Evolutionary conservation across 1,140 invertebrate species (phyloP).

Genomic region (Trachymyrmex cornetzi): DNA sequence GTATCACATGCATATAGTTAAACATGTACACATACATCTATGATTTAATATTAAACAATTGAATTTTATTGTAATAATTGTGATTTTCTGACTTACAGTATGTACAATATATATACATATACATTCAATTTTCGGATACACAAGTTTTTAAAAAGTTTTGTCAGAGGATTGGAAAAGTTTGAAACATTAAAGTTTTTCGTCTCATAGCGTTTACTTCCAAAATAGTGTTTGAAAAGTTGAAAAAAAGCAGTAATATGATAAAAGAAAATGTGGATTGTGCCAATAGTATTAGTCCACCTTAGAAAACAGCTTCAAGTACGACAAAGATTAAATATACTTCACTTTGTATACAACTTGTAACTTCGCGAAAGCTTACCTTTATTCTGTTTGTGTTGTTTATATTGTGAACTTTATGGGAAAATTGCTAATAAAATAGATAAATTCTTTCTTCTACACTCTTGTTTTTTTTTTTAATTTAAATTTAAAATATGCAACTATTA

Average conservation of each 20-base stretch:
- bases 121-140: neutral
- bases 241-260: conserved; percentile 39
- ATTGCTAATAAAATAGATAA: conserved; percentile 27
- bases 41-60: neutral
- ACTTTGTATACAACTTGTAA: conserved; percentile 2
- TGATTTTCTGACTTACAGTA: neutral
- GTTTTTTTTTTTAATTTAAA: neutral
- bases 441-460: neutral
- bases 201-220: conserved; percentile 17
- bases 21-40: neutral
- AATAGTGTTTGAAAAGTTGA: conserved; percentile 43
- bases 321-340: conserved; percentile 39
- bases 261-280: conserved; percentile 23
- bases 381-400: conserved; percentile 6
- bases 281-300: neutral
- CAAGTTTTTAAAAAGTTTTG: neutral
- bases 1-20: neutral
- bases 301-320: neutral
- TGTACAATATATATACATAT: neutral
- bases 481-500: neutral
- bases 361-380: conserved; percentile 21
- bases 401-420: neutral
- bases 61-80: neutral
- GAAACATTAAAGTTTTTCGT: conserved; percentile 5
- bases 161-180: conserved; percentile 21